These are phyloP conservation scores for Hapalemur alaotrensis DNA, from an alignment of 2,797 vertebrate species.

Conservation along the genomic window DNA sequence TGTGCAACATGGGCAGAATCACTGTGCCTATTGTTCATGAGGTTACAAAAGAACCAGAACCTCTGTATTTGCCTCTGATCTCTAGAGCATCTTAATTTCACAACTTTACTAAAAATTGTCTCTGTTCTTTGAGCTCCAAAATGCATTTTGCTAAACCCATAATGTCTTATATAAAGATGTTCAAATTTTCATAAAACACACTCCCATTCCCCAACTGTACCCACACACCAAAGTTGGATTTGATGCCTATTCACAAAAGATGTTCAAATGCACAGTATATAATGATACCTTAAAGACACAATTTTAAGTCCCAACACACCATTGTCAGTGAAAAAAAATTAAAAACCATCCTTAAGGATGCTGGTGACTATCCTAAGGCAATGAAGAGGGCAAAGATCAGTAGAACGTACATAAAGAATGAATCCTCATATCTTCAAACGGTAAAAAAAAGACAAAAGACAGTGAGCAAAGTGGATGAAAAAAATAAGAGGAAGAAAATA, in stretches of 20 bases:
- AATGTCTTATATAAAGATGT: neutral
- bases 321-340: neutral
- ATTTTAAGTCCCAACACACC: neutral
- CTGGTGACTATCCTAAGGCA: neutral
- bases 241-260: neutral
- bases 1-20: neutral
- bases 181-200: neutral
- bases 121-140: neutral
- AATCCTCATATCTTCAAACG: neutral
- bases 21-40: neutral
- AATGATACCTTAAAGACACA: neutral
- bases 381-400: neutral
- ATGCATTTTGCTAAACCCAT: neutral
- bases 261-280: neutral
- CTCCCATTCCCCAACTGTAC: neutral
- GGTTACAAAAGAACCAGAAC: neutral
- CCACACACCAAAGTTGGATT: neutral
- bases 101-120: neutral
- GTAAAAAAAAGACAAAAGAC: constrained; percentile 11
- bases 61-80: neutral
- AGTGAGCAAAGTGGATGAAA: neutral
- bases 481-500: neutral
- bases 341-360: neutral
- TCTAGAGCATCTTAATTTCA: neutral
- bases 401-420: neutral